These are phyloP conservation scores for Schizaphis graminum DNA, from an alignment of 2,888 invertebrate species.

Conservation along the genomic window DNA sequence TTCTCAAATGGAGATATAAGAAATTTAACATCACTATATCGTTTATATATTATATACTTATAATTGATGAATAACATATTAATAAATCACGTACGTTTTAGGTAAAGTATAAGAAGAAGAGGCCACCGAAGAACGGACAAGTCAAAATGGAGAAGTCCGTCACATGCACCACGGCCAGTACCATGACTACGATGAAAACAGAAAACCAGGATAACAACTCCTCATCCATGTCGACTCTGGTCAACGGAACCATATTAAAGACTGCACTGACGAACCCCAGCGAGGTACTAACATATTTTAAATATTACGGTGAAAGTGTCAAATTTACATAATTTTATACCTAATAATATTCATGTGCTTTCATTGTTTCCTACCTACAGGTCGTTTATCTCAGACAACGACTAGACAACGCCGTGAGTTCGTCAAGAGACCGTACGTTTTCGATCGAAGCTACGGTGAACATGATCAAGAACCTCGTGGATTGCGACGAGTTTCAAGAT, in stretches of 20 bases:
- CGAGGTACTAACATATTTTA: slow-evolving; percentile 75
- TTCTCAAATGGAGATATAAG: not conserved
- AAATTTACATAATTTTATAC: not conserved
- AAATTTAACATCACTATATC: not conserved
- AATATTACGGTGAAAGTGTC: not conserved
- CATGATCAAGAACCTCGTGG: slow-evolving; percentile 93
- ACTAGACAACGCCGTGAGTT: slow-evolving; percentile 89
- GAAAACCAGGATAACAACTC: slow-evolving; percentile 51
- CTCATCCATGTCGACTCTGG: slow-evolving; percentile 71
- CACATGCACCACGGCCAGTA: slow-evolving; percentile 68
- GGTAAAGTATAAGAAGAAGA: slow-evolving; percentile 98
- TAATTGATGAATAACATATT: not conserved
- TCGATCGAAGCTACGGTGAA: slow-evolving; percentile 86
- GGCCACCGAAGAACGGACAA: slow-evolving; percentile 76
- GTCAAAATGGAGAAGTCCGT: slow-evolving; percentile 71
- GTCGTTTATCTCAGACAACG: slow-evolving; percentile 89
- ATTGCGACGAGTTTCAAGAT: slow-evolving; percentile 97
- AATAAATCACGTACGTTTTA: slow-evolving; percentile 69
- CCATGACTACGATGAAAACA: slow-evolving; percentile 63
- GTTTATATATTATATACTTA: not conserved
- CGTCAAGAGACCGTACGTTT: slow-evolving; percentile 84
- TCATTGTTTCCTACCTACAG: slow-evolving; percentile 70
- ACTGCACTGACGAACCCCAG: slow-evolving; percentile 95
- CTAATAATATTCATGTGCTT: not conserved
- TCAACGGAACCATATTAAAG: slow-evolving; percentile 93